These are phyloP conservation scores for Enteromius argenteus DNA, from an alignment of 2,797 vertebrate genomes.

Conservation along the genomic window DNA sequence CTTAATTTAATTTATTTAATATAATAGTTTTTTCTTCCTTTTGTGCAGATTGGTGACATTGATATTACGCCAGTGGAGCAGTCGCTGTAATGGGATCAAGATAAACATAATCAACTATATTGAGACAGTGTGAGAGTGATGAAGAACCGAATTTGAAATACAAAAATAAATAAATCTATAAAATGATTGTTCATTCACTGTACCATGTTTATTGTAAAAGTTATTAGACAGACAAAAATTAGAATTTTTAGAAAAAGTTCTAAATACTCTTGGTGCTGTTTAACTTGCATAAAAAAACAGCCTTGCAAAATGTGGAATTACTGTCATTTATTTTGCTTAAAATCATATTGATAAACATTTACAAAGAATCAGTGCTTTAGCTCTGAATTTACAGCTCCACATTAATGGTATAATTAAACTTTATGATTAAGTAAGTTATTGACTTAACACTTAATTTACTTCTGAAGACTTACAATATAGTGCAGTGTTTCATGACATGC, in stretches of 20 bases:
- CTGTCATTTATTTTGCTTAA: neutral
- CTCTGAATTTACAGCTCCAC: neutral
- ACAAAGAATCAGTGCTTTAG: neutral
- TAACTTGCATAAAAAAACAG: neutral
- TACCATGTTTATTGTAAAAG: neutral
- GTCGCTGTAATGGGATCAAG: constrained; percentile 69
- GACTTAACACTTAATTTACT: neutral
- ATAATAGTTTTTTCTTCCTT: constrained; percentile 6
- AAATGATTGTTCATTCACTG: neutral
- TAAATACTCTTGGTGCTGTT: neutral
- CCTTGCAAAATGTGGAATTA: neutral
- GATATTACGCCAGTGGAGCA: constrained; percentile 86
- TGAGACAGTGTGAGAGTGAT: neutral
- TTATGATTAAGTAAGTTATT: neutral
- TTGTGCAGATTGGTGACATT: constrained; percentile 85
- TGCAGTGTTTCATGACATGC: neutral
- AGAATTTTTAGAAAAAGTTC: neutral
- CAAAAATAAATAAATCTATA: neutral
- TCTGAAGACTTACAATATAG: neutral
- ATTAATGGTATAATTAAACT: neutral
- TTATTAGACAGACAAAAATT: no score
- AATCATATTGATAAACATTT: neutral
- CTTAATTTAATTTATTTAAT: neutral
- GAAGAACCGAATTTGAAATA: neutral
- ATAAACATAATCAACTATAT: neutral